phyloP scores from a whole-genome alignment of 2,113 vertebrate species.

The Amazona vittata region DNA sequence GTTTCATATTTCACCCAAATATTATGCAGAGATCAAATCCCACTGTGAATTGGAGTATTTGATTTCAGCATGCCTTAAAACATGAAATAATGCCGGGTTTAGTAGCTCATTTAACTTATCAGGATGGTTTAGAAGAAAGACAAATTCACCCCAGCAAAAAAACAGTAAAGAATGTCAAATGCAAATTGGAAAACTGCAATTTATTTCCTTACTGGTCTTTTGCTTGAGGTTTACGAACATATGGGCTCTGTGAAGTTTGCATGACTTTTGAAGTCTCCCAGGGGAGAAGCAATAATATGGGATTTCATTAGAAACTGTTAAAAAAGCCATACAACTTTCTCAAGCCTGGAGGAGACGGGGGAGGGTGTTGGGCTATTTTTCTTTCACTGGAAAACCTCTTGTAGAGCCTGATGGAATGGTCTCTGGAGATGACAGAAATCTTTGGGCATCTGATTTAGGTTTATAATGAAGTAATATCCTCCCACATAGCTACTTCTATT shows the following conservation, averaged over 20 bases:
- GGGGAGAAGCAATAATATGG: not conserved
- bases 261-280: constrained; percentile 38
- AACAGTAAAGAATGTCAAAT: not conserved
- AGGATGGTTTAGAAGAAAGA: not conserved
- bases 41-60: not conserved
- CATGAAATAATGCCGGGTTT: not conserved
- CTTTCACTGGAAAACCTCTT: constrained; percentile 14
- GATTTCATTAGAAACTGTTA: constrained; percentile 43
- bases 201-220: constrained; percentile 37
- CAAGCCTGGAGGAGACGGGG: not conserved
- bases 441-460: constrained; percentile 30
- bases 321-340: constrained; percentile 31
- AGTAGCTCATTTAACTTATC: constrained; percentile 27
- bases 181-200: not conserved
- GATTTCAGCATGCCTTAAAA: constrained; percentile 30
- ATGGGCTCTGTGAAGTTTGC: constrained; percentile 42
- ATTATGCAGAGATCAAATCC: constrained; percentile 9
- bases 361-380: not conserved
- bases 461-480: constrained; percentile 37
- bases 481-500: not conserved
- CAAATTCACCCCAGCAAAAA: not conserved
- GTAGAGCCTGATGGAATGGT: not conserved
- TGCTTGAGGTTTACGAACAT: not conserved
- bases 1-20: constrained; percentile 1
- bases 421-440: constrained; percentile 14